A percentile compares a stretch with the other conserved stretches of the same genome.
phyloP scores from a whole-genome alignment of 1,140 invertebrate genomes.

The Akabosia matsudoensis region DNA sequence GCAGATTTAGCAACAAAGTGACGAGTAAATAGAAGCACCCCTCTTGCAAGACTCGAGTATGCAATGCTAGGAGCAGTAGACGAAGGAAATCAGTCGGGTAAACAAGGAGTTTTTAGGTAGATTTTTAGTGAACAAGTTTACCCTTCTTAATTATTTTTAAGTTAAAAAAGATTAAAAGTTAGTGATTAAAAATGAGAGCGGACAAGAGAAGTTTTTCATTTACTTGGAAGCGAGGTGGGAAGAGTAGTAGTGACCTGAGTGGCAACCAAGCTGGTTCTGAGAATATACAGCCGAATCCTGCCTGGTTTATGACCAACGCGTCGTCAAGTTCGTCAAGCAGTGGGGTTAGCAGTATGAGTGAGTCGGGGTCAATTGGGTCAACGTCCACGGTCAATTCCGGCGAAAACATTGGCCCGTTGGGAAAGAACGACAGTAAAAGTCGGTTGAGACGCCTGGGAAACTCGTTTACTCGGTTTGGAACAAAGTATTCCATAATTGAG shows the following conservation, averaged over 20 bases:
- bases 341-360: conserved; percentile 18
- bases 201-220: conserved; percentile 46
- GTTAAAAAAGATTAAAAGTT: too few species aligned
- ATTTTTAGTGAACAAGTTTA: too few species aligned
- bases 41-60: too few species aligned
- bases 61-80: too few species aligned
- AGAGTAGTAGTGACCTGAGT: background rate
- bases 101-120: too few species aligned
- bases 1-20: too few species aligned
- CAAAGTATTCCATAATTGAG: conserved; percentile 19
- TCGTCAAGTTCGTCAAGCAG: background rate
- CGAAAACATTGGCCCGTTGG: background rate
- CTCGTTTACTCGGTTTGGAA: conserved; percentile 9
- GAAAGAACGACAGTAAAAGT: background rate
- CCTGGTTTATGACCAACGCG: background rate
- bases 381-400: background rate
- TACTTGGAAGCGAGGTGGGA: conserved; percentile 41
- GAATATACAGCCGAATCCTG: background rate
- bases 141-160: too few species aligned
- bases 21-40: too few species aligned
- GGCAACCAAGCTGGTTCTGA: too few species aligned
- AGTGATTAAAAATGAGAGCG: conserved; percentile 40
- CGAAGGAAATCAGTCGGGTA: too few species aligned
- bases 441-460: background rate
- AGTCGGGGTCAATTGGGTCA: background rate